Evolutionary conservation across 2,113 vertebrate genomes (phyloP).

Genomic region (Caretta caretta): DNA sequence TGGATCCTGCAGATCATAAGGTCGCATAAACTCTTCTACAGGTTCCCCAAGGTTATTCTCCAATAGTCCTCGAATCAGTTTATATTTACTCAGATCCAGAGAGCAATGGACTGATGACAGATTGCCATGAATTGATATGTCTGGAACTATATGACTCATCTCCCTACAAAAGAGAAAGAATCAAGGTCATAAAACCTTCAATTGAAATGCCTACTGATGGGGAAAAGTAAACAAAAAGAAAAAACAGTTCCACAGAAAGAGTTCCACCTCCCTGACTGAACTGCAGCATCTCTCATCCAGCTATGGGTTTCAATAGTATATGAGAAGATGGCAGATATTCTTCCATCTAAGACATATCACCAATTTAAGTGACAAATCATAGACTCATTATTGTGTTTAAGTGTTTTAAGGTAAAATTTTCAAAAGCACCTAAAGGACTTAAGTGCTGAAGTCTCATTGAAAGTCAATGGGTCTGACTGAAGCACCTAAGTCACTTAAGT

Average conservation of each 20-base stretch:
- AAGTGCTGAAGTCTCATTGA: background rate
- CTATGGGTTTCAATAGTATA: background rate
- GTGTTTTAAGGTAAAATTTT: background rate
- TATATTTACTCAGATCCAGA: constrained; percentile 92
- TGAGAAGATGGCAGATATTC: background rate
- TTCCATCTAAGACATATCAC: background rate
- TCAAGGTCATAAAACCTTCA: background rate
- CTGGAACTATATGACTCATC: constrained; percentile 91
- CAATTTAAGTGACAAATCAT: background rate
- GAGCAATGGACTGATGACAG: constrained; percentile 96
- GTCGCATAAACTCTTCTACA: constrained; percentile 94
- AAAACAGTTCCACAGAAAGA: background rate
- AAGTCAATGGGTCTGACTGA: background rate
- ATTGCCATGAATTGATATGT: constrained; percentile 91
- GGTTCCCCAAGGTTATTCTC: constrained; percentile 97
- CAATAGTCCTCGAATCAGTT: constrained; percentile 91
- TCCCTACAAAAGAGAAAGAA: constrained; percentile 79
- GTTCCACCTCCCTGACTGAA: background rate
- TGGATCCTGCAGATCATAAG: constrained; percentile 96
- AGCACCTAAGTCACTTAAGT: no score
- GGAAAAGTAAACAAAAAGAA: background rate
- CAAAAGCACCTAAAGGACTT: background rate
- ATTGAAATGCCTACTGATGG: background rate
- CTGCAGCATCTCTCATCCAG: background rate
- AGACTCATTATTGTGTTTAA: background rate